Percentiles rank a stretch among this genome's conserved stretches.
These are phyloP conservation scores for Fabriciana adippe DNA, from an alignment of 2,888 invertebrate species.

Conservation along the genomic window DNA sequence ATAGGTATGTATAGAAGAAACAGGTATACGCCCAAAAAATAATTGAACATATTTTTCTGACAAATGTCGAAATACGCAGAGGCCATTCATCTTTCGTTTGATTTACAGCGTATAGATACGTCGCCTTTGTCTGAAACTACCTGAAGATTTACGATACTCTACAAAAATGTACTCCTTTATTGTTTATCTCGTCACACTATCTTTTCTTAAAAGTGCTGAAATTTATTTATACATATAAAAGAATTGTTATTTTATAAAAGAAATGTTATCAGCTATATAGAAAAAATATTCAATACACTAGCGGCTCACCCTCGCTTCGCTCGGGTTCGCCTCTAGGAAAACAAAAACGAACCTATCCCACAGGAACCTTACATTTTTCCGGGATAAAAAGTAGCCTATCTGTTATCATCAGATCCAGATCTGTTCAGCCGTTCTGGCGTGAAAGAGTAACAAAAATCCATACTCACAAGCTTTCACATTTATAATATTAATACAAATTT, in stretches of 20 bases:
- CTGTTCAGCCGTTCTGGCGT: too few species aligned
- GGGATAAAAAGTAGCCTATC: too few species aligned
- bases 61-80: constrained; percentile 28
- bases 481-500: too few species aligned
- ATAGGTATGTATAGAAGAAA: too few species aligned
- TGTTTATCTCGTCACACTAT: constrained; percentile 14
- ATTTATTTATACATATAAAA: not conserved
- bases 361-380: too few species aligned
- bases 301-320: too few species aligned
- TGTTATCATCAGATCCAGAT: too few species aligned
- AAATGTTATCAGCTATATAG: not conserved
- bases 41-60: constrained; percentile 34
- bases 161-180: constrained; percentile 17
- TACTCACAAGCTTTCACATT: too few species aligned
- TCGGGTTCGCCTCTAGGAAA: too few species aligned
- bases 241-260: not conserved
- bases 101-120: constrained; percentile 29
- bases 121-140: constrained; percentile 28
- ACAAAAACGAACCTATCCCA: too few species aligned
- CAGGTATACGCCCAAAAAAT: not conserved
- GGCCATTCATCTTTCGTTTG: constrained; percentile 29
- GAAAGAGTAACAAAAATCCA: too few species aligned
- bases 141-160: constrained; percentile 31
- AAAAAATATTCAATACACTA: too few species aligned
- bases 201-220: not conserved